Percentiles rank a stretch among this genome's conserved stretches.
Evolutionary conservation across 2,113 vertebrate species (phyloP).

Genomic region (Hyla sarda): DNA sequence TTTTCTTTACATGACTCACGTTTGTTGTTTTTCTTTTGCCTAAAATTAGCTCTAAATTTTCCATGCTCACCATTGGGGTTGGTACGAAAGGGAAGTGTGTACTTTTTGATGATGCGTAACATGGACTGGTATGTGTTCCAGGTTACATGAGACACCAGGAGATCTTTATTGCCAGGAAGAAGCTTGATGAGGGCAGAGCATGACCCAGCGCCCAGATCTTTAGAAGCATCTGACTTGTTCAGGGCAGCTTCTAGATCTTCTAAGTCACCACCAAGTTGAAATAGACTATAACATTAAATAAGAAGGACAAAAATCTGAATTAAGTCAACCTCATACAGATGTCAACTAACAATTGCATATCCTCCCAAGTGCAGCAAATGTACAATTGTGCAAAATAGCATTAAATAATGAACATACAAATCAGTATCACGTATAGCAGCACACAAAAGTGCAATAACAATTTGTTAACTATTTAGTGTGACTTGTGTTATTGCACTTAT

Average conservation of each 20-base stretch:
- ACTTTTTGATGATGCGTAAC: constrained; percentile 93
- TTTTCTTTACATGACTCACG: no score
- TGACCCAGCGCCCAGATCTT: constrained; percentile 82
- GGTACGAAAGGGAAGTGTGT: constrained; percentile 80
- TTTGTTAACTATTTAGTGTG: no score
- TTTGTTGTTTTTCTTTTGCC: neutral
- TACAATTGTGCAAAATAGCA: no score
- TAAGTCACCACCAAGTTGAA: constrained; percentile 89
- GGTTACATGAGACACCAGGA: constrained; percentile 92
- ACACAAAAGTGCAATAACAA: no score
- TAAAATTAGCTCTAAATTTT: neutral
- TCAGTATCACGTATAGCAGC: no score
- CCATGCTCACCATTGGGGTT: constrained; percentile 73
- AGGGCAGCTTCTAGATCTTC: constrained; percentile 90
- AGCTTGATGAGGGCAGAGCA: constrained; percentile 95
- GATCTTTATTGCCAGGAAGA: constrained; percentile 81
- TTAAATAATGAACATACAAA: no score
- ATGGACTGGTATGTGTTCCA: constrained; percentile 91
- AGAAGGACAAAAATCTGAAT: neutral
- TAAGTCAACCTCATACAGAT: neutral
- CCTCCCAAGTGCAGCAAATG: no score
- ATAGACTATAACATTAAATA: constrained; percentile 72
- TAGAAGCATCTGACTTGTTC: constrained; percentile 76
- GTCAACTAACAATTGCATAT: no score
- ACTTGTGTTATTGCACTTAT: no score